A percentile compares a stretch with the other conserved stretches of the same genome.
These are phyloP conservation scores for Cotesia vestalis DNA, from an alignment of 1,140 invertebrate genomes.

Conservation along the genomic window DNA sequence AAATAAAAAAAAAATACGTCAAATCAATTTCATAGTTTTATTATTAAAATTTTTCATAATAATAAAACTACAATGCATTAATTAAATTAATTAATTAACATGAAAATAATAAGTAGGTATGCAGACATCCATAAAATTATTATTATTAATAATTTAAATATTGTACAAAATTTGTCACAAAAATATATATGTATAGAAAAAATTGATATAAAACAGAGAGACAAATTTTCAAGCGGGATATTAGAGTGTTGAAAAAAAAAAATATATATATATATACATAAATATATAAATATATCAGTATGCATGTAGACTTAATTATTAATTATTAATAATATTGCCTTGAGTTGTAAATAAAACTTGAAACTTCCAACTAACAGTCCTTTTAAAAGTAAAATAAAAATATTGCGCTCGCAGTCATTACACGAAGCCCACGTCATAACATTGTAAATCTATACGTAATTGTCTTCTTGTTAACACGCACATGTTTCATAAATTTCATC, in stretches of 20 bases:
- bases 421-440: constrained; percentile 2
- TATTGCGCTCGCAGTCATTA: neutral
- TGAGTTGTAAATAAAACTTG: constrained; percentile 63
- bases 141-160: constrained; percentile 37
- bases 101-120: neutral
- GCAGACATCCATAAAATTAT: constrained; percentile 21
- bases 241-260: constrained; percentile 46
- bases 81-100: neutral
- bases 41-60: too few relatives aligned
- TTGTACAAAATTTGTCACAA: constrained; percentile 48
- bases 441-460: neutral
- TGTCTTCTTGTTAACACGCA: neutral
- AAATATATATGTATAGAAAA: constrained; percentile 3
- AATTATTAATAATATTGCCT: constrained; percentile 55
- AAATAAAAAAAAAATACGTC: constrained; percentile 2
- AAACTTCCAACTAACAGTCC: constrained; percentile 55
- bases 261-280: too few relatives aligned
- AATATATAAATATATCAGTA: constrained; percentile 36
- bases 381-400: constrained; percentile 15
- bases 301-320: constrained; percentile 51
- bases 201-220: constrained; percentile 38
- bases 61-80: too few relatives aligned
- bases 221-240: constrained; percentile 45
- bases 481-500: too few relatives aligned
- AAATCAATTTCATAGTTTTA: too few relatives aligned